Evolutionary conservation across 2,113 vertebrate species (phyloP), one percentile per base, ranked within the genome.

Genomic region (Calonectris borealis): DNA sequence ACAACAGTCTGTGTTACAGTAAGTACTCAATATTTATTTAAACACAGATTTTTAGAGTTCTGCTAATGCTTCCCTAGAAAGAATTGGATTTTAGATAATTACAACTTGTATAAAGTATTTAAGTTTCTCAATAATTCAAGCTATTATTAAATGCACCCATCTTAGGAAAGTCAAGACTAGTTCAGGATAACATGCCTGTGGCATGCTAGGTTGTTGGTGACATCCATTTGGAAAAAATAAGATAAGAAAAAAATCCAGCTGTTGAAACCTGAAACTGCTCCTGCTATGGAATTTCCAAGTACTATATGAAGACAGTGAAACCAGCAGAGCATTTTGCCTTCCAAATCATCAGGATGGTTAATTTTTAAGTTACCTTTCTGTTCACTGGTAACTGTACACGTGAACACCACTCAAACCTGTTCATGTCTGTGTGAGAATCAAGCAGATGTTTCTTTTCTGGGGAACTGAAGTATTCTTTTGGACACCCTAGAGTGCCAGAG

Each of bases 391-490:
- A 86, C 40, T 12, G 16, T 25, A 61, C 44, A 25, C 2, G 2
- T 2, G 2, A 42, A 16, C 76, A 49, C n/a, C 55, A 49, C 21
- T 65, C 86, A 73, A 66, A 86, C 51, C 55, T 32, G 31, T 13
- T 36, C 60, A 13, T 0, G 1, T 8, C 46, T 32, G 34, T 12
- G 22, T 12, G 13, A 40, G 36, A 84, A 36, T 10, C 2, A 1
- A 75, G 69, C 31, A 77, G 34, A 11, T 8, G 2, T 13, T 80
- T 77, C 11, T 64, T 54, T 38, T 34, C 44, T 16, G 52, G 13
- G 22, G 14, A 87, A 49, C 4, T 8, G 9, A 52, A 77, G 18
- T 46, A 40, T 40, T 83, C 31, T 69, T 73, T 29, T 32, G 13
- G 17, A 66, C 6, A 7, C 13, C 12, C 27, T n/a, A 14, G 1